These are phyloP conservation scores for Sycobia sp. DNA, from an alignment of 1,140 invertebrate genomes.

Conservation along the genomic window DNA sequence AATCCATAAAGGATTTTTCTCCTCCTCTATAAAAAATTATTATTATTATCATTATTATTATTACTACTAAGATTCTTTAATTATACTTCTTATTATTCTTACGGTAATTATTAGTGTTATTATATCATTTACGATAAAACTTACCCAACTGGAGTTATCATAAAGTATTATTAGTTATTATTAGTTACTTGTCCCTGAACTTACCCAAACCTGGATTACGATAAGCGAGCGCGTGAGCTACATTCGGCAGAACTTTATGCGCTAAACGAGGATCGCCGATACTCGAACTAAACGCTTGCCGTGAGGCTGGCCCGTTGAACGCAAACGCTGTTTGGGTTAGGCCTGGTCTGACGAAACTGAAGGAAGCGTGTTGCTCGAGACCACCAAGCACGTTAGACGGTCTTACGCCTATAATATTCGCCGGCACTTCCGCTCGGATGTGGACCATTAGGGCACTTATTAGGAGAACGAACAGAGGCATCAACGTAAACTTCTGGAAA, in stretches of 20 bases:
- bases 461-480: not conserved
- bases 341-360: conserved; percentile 52
- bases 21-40: too few species aligned
- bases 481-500: not conserved
- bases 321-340: conserved; percentile 53
- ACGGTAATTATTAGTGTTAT: too few species aligned
- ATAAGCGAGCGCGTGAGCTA: conserved; percentile 51
- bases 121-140: too few species aligned
- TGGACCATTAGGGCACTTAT: not conserved
- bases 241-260: conserved; percentile 45
- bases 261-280: conserved; percentile 51
- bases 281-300: conserved; percentile 52
- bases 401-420: conserved; percentile 40
- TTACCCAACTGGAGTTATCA: too few species aligned
- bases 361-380: conserved; percentile 51
- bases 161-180: too few species aligned
- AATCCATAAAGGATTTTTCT: too few species aligned
- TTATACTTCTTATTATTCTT: too few species aligned
- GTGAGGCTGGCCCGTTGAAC: conserved; percentile 52
- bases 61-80: too few species aligned
- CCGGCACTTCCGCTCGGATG: conserved; percentile 35
- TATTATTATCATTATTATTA: too few species aligned
- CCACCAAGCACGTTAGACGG: conserved; percentile 47
- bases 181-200: too few species aligned
- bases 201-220: conserved; percentile 52